Evolutionary conservation across 1,140 invertebrate species (phyloP), one percentile per base, ranked within the genome.

Genomic region (Carposina sasakii): DNA sequence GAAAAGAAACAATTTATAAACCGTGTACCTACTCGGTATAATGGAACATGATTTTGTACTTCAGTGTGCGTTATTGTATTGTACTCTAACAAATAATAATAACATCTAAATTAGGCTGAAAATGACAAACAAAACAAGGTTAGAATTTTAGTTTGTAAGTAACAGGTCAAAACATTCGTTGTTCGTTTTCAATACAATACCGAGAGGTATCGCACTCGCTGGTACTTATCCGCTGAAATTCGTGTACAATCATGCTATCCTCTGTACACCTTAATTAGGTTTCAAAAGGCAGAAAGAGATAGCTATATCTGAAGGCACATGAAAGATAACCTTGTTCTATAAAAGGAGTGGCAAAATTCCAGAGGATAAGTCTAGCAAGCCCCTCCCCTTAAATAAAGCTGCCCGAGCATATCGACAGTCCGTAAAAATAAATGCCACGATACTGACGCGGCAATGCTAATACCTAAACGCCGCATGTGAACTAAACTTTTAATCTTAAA

Each of bases 11-110:
- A n/a, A 4, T 33, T 8, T 4, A 33, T 33, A 10, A 4, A 33
- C 8, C 31, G 4, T 33, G n/a, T 13, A 39, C 36, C 10, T n/a
- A n/a, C n/a, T n/a, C 19, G 54, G 60, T 55, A 46, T 66, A 69
- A 60, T 57, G 71, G 71, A 76, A 78, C 68, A 76, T 74, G 68
- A 69, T 49, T 60, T 77, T 81, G 77, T 81, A 81, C 77, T 81
- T 47, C 48, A 76, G 73, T 81, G 77, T 75, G 64, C 51, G 40
- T 52, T 62, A 57, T 63, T 62, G 60, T 72, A 61, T 54, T 59
- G 52, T 67, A 46, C 51, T 56, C 52, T 55, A 68, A 60, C 34
- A n/a, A 55, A 19, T 57, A 51, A 55, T 53, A 54, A 51, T 54
- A 62, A 54, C 52, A 13, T 26, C 22, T 42, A 1, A 12, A n/a